Evolutionary conservation across 2,113 vertebrate genomes (phyloP), one percentile per base, ranked within the genome.

Genomic region (Xenotilapia leptura): DNA sequence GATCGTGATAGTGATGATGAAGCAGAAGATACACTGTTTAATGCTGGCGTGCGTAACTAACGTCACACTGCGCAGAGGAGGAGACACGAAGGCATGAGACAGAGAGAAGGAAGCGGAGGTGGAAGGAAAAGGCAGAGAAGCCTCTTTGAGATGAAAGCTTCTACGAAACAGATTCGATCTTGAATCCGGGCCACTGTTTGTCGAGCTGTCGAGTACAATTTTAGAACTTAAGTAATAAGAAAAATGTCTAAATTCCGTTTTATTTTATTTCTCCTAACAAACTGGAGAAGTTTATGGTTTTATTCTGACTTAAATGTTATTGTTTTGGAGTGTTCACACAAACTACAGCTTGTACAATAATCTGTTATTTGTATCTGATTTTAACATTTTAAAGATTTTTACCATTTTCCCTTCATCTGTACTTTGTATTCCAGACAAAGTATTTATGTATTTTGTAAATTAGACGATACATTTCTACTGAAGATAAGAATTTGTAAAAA

Each of bases 1-100:
- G 89, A 92, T 84, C 3, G 23, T 75, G 79, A 87, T 87, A 75
- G 40, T 62, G 82, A 49, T 83, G 90, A 87, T 79, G 87, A 91
- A 80, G 83, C 84, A 83, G 82, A 86, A 83, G 88, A 91, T 91
- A 81, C 86, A 92, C 54, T 19, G 68, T 83, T 86, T 23, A 79
- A 13, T 58, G 88, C 33, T 23, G 42, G 28, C 83, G 68, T 85
- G 89, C 21, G 86, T 26, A 19, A 89, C 79, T 70, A 49, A 86
- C 53, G 88, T 88, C 86, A 84, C 88, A 88, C 36, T 40, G 68
- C 75, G 86, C 28, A 12, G 65, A 82, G 15, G 80, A 65, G 23
- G 38, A 80, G 31, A 80, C 26, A 79, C 17, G 42, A 68, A 54
- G 47, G 75, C 28, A 0, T 28, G 60, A 81, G 13, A 73, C 49